Evolutionary conservation across 1,140 invertebrate species (phyloP).

Genomic region (Magallana angulata): DNA sequence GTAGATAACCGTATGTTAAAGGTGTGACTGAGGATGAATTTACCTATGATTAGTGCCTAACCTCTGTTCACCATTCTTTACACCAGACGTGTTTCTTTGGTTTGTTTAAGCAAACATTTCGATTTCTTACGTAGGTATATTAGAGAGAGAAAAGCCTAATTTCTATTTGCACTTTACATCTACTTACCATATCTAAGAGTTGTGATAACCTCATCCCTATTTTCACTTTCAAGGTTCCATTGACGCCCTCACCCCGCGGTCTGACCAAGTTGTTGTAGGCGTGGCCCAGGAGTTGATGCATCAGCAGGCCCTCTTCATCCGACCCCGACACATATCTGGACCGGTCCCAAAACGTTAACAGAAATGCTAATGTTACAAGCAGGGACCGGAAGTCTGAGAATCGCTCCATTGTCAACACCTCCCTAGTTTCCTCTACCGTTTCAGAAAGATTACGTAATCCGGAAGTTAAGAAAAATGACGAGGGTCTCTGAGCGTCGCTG

Average conservation of each 20-base stretch:
- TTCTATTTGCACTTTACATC: neutral
- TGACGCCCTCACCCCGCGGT: slow-evolving; percentile 92
- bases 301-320: slow-evolving; percentile 65
- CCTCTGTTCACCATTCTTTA: too few species aligned
- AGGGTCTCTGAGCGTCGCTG: neutral
- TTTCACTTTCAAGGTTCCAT: slow-evolving; percentile 92
- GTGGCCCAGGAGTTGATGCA: slow-evolving; percentile 85
- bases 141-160: neutral
- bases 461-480: neutral
- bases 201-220: slow-evolving; percentile 93
- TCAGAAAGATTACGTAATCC: neutral
- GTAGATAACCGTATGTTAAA: too few species aligned
- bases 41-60: too few species aligned
- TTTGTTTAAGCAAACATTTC: too few species aligned
- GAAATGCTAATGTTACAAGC: neutral
- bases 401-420: neutral
- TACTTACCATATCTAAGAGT: slow-evolving; percentile 96
- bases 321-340: neutral
- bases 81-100: too few species aligned
- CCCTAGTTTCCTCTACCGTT: neutral
- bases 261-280: slow-evolving; percentile 96
- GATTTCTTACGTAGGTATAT: too few species aligned
- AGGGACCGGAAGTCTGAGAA: neutral
- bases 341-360: neutral
- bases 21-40: too few species aligned